Evolutionary conservation across 1,140 invertebrate species (phyloP).

Genomic region (Zaprionus camerounensis): DNA sequence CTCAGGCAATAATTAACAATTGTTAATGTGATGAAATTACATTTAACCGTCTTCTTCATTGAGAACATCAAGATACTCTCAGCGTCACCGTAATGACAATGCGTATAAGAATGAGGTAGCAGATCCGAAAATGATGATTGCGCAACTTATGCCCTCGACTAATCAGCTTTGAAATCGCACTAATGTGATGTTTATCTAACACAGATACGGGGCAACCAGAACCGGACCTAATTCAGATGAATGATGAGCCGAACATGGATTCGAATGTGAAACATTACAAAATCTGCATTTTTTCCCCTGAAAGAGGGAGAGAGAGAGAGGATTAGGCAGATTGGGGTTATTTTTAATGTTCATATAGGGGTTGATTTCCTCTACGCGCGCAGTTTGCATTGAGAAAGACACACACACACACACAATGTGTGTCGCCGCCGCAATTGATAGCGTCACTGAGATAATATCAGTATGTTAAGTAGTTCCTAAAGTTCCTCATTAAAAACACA

Average conservation of each 20-base stretch:
- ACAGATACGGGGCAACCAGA: slow-evolving; percentile 20
- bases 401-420: slow-evolving; percentile 4
- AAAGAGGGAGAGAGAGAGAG: background rate
- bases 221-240: slow-evolving; percentile 35
- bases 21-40: background rate
- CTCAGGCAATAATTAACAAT: background rate
- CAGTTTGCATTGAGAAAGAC: slow-evolving; percentile 3
- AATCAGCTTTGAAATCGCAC: slow-evolving; percentile 70
- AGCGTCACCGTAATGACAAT: slow-evolving; percentile 5
- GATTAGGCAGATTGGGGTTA: slow-evolving; percentile 8
- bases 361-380: slow-evolving; percentile 11
- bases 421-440: slow-evolving; percentile 37
- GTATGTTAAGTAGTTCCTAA: slow-evolving; percentile 39
- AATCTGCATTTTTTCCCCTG: slow-evolving; percentile 52
- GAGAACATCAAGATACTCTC: background rate
- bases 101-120: slow-evolving; percentile 33
- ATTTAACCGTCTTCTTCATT: background rate
- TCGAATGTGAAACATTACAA: slow-evolving; percentile 37
- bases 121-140: slow-evolving; percentile 43
- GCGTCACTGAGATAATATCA: slow-evolving; percentile 41
- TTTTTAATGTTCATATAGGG: slow-evolving; percentile 9
- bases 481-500: slow-evolving; percentile 57
- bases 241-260: slow-evolving; percentile 26
- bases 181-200: slow-evolving; percentile 70
- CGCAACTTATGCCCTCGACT: slow-evolving; percentile 43